Base-by-base conservation (phyloP, 1,140 invertebrate genomes). In the Zaprionus ghesquierei region DNA sequence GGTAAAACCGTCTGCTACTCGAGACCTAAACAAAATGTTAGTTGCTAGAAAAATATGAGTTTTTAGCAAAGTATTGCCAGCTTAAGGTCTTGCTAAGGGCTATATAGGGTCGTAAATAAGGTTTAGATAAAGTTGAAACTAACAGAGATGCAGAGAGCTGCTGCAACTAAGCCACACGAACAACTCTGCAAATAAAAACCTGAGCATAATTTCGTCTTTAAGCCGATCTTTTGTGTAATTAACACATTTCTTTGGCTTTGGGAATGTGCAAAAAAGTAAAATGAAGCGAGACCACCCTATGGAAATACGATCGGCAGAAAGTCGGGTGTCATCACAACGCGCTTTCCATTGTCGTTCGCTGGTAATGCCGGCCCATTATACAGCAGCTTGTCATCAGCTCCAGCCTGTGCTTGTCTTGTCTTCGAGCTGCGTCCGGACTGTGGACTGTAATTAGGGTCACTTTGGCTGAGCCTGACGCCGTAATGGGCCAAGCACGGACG, bases 401-500 rank as follows among this genome's bases (percentile, higher is more conserved):
- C 3, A 23, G 23, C 60, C 25, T 13, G 23, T 18, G 22, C 33
- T 20, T 22, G 27, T 29, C 27, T 29, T 1, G 1, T 27, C 25
- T 29, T n/a, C n/a, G 18, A 46, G 29, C 27, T 31, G n/a, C n/a
- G n/a, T n/a, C n/a, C 29, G 15, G 29, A 12, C 5, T 20, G 27
- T 5, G 75, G 75, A 68, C 60, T 82, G 79, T 84, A 81, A 81
- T 81, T 81, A 81, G 79, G 79, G 79, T 81, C 79, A 81, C n/a
- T 59, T 41, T 64, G 69, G 25, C 49, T 49, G 33, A 60, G 73
- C 75, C 61, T 54, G 50, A 58, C 74, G 64, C 69, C 41, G 60
- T 46, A 72, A 46, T 46, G 18, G 15, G 9, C 18, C 41, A 46
- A 46, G 41, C 41, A 18, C 18, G 41, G 18, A 35, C 10, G 4